A percentile compares a stretch with the other conserved stretches of the same genome.
phyloP scores from a whole-genome alignment of 1,140 invertebrate genomes.

The Drusus annulatus region DNA sequence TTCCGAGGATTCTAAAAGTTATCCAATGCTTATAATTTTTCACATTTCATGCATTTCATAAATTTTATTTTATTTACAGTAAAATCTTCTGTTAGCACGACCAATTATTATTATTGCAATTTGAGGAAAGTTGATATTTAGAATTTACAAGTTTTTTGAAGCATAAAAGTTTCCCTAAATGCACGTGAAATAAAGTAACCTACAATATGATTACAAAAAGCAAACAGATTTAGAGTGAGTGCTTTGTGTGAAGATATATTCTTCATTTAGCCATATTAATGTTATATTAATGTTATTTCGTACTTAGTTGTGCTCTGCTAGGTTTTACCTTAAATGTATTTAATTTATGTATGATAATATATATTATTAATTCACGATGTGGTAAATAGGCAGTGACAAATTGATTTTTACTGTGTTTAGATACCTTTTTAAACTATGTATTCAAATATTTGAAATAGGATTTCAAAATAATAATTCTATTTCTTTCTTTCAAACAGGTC shows the following conservation, averaged over 20 bases:
- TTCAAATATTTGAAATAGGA: neutral
- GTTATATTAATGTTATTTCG: conserved; percentile 35
- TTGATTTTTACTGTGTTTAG: conserved; percentile 7
- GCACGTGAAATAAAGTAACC: neutral
- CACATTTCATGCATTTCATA: too few relatives aligned
- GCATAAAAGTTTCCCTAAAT: conserved; percentile 7
- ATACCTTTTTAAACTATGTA: neutral
- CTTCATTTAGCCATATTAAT: neutral
- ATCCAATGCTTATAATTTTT: too few relatives aligned
- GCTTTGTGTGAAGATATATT: conserved; percentile 25
- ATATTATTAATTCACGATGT: conserved; percentile 17
- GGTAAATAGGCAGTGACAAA: conserved; percentile 35
- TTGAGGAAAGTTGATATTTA: too few relatives aligned
- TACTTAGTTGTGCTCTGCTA: conserved; percentile 50
- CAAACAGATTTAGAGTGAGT: neutral
- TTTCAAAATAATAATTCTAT: neutral
- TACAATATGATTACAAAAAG: neutral
- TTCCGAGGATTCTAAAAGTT: too few relatives aligned
- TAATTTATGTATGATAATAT: neutral
- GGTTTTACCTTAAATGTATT: conserved; percentile 31
- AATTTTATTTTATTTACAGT: too few relatives aligned
- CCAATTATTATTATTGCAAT: too few relatives aligned
- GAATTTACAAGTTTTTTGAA: neutral
- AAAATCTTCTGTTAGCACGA: too few relatives aligned
- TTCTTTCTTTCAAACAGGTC: neutral